Base-by-base conservation (phyloP, 2,797 vertebrate species). In the Diglossa cyanea region DNA sequence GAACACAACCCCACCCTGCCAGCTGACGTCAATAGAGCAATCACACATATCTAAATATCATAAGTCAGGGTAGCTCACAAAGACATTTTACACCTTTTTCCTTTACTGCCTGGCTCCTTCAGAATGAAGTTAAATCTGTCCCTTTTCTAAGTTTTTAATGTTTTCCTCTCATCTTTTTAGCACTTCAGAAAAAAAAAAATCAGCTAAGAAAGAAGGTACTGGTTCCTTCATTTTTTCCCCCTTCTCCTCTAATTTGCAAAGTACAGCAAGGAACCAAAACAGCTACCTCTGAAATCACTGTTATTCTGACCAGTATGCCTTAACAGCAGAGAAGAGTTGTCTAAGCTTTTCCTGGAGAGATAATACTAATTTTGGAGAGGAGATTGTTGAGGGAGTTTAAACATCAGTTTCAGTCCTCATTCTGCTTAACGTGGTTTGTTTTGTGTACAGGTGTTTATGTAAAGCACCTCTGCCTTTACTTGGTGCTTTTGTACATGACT, bases 1-100 rank as follows among this genome's bases (percentile, higher is more conserved):
- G 47, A 91, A 55, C 37, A 42, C 42, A 65, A 93, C 60, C 58
- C 42, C 23, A 4, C 39, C 72, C 53, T 68, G 61, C 57, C 45
- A 91, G 87, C 58, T 91, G 84, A 91, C 26, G 2, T 91, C 89
- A 96, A 39, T 12, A 54, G 35, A 90, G 63, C 44, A 70, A 67
- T 84, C 71, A 60, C 55, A 75, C 31, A 42, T 19, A 37, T 57
- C 72, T 62, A 57, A 88, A 57, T 58, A 71, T 50, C 57, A 39
- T 35, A 85, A 93, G 28, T 58, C 55, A 70, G 71, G 17, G 35
- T 37, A 90, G 53, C 30, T 63, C 2, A 1, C 48, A 87, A 85
- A 77, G 12, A 18, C 30, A 37, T 63, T 91, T 84, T 82, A 11
- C 61, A 86, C 57, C 45, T 86, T 88, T 77, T 79, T 65, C 30